phyloP scores from a whole-genome alignment of 1,140 invertebrate species.

The Prorops nasuta region DNA sequence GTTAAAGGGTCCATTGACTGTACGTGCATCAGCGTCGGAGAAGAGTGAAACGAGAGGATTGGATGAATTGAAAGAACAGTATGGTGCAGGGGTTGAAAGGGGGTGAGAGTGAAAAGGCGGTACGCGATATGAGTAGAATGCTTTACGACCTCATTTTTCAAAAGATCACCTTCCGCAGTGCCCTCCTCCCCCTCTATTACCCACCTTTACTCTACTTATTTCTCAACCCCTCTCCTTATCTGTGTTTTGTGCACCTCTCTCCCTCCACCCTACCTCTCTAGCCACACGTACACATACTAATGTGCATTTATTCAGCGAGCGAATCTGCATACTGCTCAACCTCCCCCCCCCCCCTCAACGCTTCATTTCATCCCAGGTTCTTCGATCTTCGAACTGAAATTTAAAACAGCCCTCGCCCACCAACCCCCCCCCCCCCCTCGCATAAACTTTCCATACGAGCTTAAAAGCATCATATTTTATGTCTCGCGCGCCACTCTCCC shows the following conservation, averaged over 20 bases:
- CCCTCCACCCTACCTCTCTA: background rate
- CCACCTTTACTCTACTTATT: slow-evolving; percentile 9
- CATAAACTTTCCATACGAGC: background rate
- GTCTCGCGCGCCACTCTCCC: slow-evolving; percentile 3
- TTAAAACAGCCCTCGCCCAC: background rate
- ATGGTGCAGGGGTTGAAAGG: slow-evolving; percentile 20
- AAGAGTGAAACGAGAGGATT: too few species aligned
- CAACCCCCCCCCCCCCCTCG: background rate
- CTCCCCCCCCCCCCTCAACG: background rate
- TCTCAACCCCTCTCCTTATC: slow-evolving; percentile 6
- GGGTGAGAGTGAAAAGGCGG: slow-evolving; percentile 20
- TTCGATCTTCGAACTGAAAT: background rate
- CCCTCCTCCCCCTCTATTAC: slow-evolving; percentile 6
- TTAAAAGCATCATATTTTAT: slow-evolving; percentile 54
- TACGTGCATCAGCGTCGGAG: too few species aligned
- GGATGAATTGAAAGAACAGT: too few species aligned
- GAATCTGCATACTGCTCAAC: background rate
- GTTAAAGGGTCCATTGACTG: too few species aligned
- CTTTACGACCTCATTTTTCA: slow-evolving; percentile 44
- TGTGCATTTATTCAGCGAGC: background rate
- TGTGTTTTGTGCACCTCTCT: slow-evolving; percentile 12
- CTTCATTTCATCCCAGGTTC: background rate
- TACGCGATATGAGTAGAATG: slow-evolving; percentile 37
- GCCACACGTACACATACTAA: slow-evolving; percentile 5
- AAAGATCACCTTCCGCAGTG: slow-evolving; percentile 31